Conservation (phyloP, 2,797 vertebrate species). For the Centropyge bicolor region DNA sequence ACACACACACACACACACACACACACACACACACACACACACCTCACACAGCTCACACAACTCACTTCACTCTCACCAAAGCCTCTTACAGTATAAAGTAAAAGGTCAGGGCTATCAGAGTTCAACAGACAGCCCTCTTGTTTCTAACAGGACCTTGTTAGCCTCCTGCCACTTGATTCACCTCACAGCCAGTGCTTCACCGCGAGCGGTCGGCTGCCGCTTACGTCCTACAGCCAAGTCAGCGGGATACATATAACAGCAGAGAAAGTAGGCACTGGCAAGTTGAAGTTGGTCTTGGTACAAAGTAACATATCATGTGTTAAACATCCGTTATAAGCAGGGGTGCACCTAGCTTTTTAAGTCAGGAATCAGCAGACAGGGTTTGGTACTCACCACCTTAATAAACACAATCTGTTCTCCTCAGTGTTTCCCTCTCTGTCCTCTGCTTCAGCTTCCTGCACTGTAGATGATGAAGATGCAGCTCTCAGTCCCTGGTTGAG, state of each 20-base stretch:
- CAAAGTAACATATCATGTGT: background rate
- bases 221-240: conserved; percentile 37
- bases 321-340: no score
- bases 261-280: background rate
- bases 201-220: conserved; percentile 22
- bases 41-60: conserved; percentile 4
- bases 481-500: no score
- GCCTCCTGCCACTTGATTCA: conserved; percentile 57
- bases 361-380: background rate
- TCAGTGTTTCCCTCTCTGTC: no score
- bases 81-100: conserved; percentile 40
- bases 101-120: conserved; percentile 61
- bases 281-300: conserved; percentile 5
- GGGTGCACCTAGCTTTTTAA: no score
- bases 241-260: conserved; percentile 24
- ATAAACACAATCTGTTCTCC: no score
- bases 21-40: conserved; percentile 6
- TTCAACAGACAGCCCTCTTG: conserved; percentile 60
- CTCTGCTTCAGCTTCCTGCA: no score
- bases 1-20: conserved; percentile 3
- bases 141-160: conserved; percentile 66
- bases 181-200: conserved; percentile 53
- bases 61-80: conserved; percentile 36
- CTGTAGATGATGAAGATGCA: no score
- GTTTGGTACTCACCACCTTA: background rate